Evolutionary conservation across 2,888 invertebrate species (phyloP), one percentile per base, ranked within the genome.

Genomic region (Temnothorax unifasciatus): DNA sequence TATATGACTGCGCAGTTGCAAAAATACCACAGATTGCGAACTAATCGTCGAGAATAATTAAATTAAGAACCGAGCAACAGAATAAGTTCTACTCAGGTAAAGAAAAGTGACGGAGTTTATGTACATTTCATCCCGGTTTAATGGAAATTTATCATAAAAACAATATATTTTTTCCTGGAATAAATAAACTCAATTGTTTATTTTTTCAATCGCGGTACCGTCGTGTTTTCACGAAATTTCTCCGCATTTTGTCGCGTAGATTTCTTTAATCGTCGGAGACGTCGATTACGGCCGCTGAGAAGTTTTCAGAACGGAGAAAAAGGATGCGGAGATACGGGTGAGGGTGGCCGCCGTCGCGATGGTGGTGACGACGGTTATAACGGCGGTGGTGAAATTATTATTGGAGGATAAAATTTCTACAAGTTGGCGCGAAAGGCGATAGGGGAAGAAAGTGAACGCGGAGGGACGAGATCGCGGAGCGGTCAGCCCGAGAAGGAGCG

Each of bases 381-480:
- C 63, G 29, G 68, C 15, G 47, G 85, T 73, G 85, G 89, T 87
- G 90, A 87, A 89, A 88, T 91, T 93, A 93, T 94, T 93, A 93
- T 91, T 90, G 91, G 88, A 91, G 93, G 92, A 94, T 93, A 92
- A 94, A 94, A 94, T 94, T 94, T 94, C 93, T 73, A 79, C 89
- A 93, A 93, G 93, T 93, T 93, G 92, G 89, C 63, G 87, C 29
- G 29, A 68, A 84, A 87, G 87, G 83, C 84, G 57, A 75, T 71
- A 69, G 82, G 86, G 85, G 87, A 89, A 87, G 87, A 86, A 91
- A 84, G 82, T 34, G 85, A 75, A 74, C 86, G 90, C 38, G 13
- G 44, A 44, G 66, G 69, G 74, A 64, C 29, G 50, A 75, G 52
- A 81, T 71, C 25, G 57, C 54, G 63, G 75, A 82, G 54, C 63